A percentile compares a stretch with the other conserved stretches of the same genome.
Conservation (phyloP, 1,140 invertebrate species). For the Parasteatoda tepidariorum region DNA sequence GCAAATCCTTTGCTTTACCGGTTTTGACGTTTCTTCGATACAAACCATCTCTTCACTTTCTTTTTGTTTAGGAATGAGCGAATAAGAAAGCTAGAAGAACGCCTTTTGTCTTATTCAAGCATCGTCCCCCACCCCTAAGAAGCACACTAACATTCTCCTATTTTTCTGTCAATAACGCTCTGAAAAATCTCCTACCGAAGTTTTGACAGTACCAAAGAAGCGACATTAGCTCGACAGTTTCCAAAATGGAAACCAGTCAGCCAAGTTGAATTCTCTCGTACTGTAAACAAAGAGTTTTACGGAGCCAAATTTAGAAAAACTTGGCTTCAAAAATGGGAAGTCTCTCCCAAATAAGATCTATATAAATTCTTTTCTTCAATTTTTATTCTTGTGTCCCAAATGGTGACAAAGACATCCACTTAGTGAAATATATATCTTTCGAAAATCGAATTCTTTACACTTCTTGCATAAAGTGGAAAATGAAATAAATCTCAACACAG, state of each 20-base stretch:
- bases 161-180: conserved; percentile 55
- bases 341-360: conserved; percentile 22
- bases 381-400: not conserved
- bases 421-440: not conserved
- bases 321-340: not conserved
- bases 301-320: conserved; percentile 13
- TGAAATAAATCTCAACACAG: not conserved
- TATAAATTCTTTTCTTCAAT: conserved; percentile 7
- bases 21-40: conserved; percentile 37
- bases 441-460: not conserved
- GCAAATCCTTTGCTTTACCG: conserved; percentile 45
- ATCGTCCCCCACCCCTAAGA: not conserved
- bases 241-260: conserved; percentile 52
- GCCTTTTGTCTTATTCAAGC: conserved; percentile 35
- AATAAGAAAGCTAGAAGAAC: conserved; percentile 16
- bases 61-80: conserved; percentile 55
- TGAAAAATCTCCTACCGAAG: conserved; percentile 25
- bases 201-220: conserved; percentile 38
- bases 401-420: not conserved
- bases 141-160: conserved; percentile 48
- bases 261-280: conserved; percentile 39
- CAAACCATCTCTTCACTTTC: conserved; percentile 25
- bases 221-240: conserved; percentile 51
- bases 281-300: conserved; percentile 38
- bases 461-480: not conserved